Evolutionary conservation across 2,797 vertebrate species (phyloP), one percentile per base, ranked within the genome.

Genomic region (Brachymystax lenok): DNA sequence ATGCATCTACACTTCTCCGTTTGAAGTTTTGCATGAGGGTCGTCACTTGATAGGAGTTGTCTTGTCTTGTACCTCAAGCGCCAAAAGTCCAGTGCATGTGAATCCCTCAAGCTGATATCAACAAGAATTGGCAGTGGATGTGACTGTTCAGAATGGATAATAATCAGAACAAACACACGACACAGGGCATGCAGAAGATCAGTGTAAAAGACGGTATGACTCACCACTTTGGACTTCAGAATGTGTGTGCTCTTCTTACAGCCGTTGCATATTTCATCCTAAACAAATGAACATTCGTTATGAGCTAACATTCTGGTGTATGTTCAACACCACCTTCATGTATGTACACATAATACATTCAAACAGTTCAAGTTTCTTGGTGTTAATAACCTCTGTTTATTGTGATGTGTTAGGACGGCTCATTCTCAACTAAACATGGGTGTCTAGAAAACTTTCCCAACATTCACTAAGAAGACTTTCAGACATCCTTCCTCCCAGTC

Each of bases 201-300:
- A 86, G 81, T 79, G 75, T 82, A 14, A 27, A 10, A 35, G 59
- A 12, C 61, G 77, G 77, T 81, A 86, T 86, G 82, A 94, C 94
- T 94, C 82, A 95, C 94, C 91, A 88, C 85, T 87, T 91, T 85
- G 73, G 88, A 89, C 88, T 92, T 94, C 87, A 92, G 86, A 87
- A 77, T 75, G 88, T 77, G 81, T 71, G 71, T 84, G 78, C 88
- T 88, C 81, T 84, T 86, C 82, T 80, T 76, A 85, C 89, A 86
- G 88, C 84, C 86, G 84, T 89, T 77, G 86, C 94, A 95, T 93
- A 93, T 89, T 92, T 94, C 90, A 91, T 92, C 91, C 94, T 95
- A 51, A 28, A 80, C 74, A 80, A 77, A 82, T 0, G 59, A 27
- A 40, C 33, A 69, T 61, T 59, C 8, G 24, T 28, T 30, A 59